Evolutionary conservation across 2,797 vertebrate genomes (phyloP).

Genomic region (Philypnodon macrostomus): DNA sequence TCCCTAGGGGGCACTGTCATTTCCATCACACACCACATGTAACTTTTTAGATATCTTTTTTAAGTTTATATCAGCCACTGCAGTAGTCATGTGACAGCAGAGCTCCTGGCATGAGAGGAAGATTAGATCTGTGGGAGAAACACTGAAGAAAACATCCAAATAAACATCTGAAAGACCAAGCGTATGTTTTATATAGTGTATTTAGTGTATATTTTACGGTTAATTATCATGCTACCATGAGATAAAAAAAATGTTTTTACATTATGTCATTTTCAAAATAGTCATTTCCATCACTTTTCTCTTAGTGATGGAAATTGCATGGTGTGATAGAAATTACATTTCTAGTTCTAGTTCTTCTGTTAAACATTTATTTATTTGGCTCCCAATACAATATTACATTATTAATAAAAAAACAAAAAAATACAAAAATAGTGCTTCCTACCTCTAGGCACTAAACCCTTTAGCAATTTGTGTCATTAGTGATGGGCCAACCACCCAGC

Average conservation of each 20-base stretch:
- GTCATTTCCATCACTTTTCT: not conserved
- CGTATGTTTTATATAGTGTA: not conserved
- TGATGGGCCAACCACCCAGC: too few relatives aligned
- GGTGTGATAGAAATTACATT: conserved; percentile 3
- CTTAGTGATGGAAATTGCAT: conserved; percentile 1
- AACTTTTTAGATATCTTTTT: not conserved
- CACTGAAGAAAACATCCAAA: not conserved
- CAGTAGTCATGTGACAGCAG: not conserved
- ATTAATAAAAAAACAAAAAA: not conserved
- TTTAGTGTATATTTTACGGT: not conserved
- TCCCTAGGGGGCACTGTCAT: not conserved
- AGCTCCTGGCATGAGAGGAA: not conserved
- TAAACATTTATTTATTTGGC: not conserved
- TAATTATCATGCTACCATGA: not conserved
- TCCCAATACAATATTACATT: not conserved
- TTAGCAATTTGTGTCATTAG: too few relatives aligned
- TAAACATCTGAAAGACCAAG: not conserved
- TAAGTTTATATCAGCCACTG: not conserved
- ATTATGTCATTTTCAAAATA: not conserved
- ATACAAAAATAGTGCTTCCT: not conserved
- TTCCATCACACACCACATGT: not conserved
- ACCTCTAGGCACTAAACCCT: too few relatives aligned
- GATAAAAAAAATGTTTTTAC: not conserved
- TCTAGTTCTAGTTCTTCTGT: too few relatives aligned
- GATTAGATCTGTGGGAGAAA: not conserved